Percentiles rank a stretch among this genome's conserved stretches.
These are phyloP conservation scores for Panthera tigris DNA, from an alignment of 2,113 vertebrate species.

Conservation along the genomic window DNA sequence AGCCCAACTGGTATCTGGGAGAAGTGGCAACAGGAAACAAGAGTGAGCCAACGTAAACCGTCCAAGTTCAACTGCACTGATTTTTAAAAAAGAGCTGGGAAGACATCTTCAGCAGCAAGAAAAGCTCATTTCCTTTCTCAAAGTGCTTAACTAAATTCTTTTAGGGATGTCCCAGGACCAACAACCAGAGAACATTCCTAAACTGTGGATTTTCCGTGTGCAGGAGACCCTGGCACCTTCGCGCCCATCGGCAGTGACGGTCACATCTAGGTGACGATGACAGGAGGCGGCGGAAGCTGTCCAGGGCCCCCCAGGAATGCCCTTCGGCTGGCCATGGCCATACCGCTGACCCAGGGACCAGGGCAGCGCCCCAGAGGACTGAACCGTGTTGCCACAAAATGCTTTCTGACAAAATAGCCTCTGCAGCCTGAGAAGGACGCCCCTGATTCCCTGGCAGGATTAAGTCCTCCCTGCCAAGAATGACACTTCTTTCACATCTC, in stretches of 20 bases:
- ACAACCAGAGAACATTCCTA: neutral
- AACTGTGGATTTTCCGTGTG: rapidly evolving
- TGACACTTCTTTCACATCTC: neutral
- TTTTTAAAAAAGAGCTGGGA: too few relatives aligned
- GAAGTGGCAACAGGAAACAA: conserved; percentile 15
- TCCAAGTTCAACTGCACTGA: neutral
- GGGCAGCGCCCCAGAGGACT: neutral
- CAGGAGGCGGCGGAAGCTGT: neutral
- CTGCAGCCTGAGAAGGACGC: neutral
- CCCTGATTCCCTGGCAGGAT: neutral
- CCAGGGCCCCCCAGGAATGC: neutral
- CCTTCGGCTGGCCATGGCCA: neutral
- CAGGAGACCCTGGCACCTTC: neutral
- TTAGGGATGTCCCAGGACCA: neutral
- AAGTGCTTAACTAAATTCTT: neutral
- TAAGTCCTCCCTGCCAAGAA: neutral
- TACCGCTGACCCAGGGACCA: too few relatives aligned
- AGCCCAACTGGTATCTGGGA: neutral
- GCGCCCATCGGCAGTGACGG: rapidly evolving
- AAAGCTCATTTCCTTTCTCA: neutral
- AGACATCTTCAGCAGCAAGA: neutral
- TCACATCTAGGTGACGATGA: neutral
- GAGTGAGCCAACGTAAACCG: conserved; percentile 2
- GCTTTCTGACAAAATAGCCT: neutral
- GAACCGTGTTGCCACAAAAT: neutral